Evolutionary conservation across 2,113 vertebrate species (phyloP).

Genomic region (Reinhardtius hippoglossoides): DNA sequence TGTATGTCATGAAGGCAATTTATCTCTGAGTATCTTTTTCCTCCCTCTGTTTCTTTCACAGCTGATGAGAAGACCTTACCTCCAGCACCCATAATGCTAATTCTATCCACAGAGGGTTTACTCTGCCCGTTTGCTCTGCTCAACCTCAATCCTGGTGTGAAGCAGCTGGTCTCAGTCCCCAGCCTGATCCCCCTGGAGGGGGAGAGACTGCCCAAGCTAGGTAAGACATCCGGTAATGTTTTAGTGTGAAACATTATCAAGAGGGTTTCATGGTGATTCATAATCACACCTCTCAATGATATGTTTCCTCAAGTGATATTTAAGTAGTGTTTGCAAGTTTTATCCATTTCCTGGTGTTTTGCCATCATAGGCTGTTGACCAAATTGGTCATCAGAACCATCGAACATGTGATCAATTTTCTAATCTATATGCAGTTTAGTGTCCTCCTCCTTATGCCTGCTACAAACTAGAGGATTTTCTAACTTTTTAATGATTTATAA

Average conservation of each 20-base stretch:
- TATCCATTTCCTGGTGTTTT: neutral
- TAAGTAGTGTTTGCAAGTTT: neutral
- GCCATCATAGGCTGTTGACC: neutral
- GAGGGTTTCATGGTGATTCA: neutral
- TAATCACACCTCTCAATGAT: neutral
- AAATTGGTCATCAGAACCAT: neutral
- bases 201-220: conserved; percentile 86
- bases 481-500: too few relatives aligned
- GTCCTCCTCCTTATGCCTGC: neutral
- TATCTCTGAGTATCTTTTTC: neutral
- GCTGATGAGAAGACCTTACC: conserved; percentile 90
- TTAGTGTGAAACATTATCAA: neutral
- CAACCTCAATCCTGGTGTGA: conserved; percentile 88
- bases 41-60: conserved; percentile 56
- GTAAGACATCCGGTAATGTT: conserved; percentile 70
- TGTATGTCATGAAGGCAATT: neutral
- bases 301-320: conserved; percentile 1
- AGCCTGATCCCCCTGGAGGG: conserved; percentile 80
- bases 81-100: conserved; percentile 89
- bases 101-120: conserved; percentile 94
- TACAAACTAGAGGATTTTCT: too few relatives aligned
- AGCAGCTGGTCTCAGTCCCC: conserved; percentile 79
- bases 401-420: neutral
- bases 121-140: conserved; percentile 95
- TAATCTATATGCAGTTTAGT: neutral